phyloP scores from a whole-genome alignment of 1,140 invertebrate genomes.

The Drosophila kanapiae region DNA sequence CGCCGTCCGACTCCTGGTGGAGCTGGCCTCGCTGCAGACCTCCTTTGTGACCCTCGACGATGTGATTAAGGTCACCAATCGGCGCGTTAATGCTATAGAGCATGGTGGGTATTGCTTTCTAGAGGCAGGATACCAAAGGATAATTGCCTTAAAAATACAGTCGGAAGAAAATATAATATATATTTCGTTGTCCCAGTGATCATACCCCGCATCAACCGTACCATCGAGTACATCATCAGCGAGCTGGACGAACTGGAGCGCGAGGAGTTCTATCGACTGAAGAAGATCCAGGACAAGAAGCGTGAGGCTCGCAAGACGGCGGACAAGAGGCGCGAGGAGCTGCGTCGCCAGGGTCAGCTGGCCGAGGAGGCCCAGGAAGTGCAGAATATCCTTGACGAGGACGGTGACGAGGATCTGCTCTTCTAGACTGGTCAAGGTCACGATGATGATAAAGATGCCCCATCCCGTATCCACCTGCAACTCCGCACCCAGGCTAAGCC shows the following conservation, averaged over 20 bases:
- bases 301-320: slow-evolving; percentile 88
- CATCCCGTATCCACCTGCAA: neutral
- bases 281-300: slow-evolving; percentile 89
- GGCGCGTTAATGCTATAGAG: slow-evolving; percentile 99
- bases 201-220: slow-evolving; percentile 98
- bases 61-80: slow-evolving; percentile 98
- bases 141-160: neutral
- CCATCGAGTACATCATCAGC: slow-evolving; percentile 98
- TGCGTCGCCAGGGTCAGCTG: slow-evolving; percentile 86
- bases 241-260: slow-evolving; percentile 99
- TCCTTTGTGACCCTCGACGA: slow-evolving; percentile 98
- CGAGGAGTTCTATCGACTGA: slow-evolving; percentile 99
- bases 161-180: neutral
- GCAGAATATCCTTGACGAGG: slow-evolving; percentile 92
- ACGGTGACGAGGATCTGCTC: slow-evolving; percentile 96
- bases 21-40: slow-evolving; percentile 97
- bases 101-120: slow-evolving; percentile 92
- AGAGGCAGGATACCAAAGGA: no score
- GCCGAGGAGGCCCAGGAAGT: slow-evolving; percentile 82
- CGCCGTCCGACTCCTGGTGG: slow-evolving; percentile 96
- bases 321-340: slow-evolving; percentile 86
- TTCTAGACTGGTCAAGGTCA: slow-evolving; percentile 89
- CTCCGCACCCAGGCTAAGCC: neutral
- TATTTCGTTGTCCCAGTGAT: slow-evolving; percentile 91
- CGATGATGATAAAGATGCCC: neutral